Percentiles rank a stretch among this genome's conserved stretches.
Evolutionary conservation across 1,140 invertebrate genomes (phyloP).

Genomic region (Magallana ariakensis): DNA sequence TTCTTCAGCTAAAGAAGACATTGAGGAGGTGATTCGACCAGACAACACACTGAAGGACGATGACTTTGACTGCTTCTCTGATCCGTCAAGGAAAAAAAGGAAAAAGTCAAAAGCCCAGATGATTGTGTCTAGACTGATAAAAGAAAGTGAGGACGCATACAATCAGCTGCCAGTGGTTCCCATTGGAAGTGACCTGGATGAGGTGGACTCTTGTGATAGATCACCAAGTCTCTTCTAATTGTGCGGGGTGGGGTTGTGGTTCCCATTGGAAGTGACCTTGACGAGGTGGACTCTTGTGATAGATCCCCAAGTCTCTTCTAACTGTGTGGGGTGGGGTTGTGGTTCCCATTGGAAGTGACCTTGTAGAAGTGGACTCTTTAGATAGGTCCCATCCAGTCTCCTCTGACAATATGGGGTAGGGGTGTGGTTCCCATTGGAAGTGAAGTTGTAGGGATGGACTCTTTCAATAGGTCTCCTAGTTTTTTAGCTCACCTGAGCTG

Average conservation of each 20-base stretch:
- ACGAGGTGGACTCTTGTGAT: neutral
- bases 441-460: neutral
- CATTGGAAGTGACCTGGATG: neutral
- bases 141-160: constrained; percentile 10
- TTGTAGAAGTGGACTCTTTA: neutral
- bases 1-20: constrained; percentile 10
- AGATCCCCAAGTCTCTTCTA: neutral
- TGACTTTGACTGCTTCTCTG: constrained; percentile 59
- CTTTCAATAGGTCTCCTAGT: no score
- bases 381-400: neutral
- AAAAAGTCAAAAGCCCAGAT: neutral
- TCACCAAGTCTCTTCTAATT: neutral
- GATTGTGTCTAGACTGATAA: constrained; percentile 4
- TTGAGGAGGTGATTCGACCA: constrained; percentile 3
- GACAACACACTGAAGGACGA: constrained; percentile 64
- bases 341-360: neutral
- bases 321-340: neutral
- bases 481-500: no score
- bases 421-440: neutral
- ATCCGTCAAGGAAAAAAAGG: constrained; percentile 55
- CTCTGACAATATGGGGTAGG: neutral
- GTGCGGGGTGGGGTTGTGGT: neutral
- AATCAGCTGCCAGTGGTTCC: neutral
- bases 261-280: neutral
- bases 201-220: constrained; percentile 21